phyloP scores from a whole-genome alignment of 2,888 invertebrate species.

The Trachelus troglodyta region DNA sequence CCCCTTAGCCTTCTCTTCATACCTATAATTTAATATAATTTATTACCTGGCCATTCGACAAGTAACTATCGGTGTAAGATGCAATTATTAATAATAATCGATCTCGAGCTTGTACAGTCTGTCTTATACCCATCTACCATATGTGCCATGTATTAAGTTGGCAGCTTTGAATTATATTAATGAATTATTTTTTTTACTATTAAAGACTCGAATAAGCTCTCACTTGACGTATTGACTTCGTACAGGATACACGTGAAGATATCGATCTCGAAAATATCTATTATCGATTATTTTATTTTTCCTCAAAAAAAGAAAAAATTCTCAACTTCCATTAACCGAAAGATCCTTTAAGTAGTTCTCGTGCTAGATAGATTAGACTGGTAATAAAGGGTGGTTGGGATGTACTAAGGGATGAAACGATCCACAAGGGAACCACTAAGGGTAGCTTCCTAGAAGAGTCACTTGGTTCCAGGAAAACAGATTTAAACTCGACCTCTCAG shows the following conservation, averaged over 20 bases:
- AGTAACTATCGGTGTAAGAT: conserved; percentile 56
- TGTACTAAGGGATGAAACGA: conserved; percentile 60
- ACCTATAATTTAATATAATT: conserved; percentile 65
- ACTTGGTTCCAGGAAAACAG: conserved; percentile 55
- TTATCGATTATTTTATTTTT: too few species aligned
- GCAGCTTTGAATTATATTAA: too few species aligned
- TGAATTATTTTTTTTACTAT: too few species aligned
- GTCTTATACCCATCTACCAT: conserved; percentile 23
- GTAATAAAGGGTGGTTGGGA: conserved; percentile 60
- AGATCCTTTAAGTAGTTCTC: too few species aligned
- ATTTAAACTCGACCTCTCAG: conserved; percentile 64
- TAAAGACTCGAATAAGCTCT: too few species aligned
- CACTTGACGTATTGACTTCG: too few species aligned
- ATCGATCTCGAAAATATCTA: too few species aligned
- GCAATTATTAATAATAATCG: conserved; percentile 56
- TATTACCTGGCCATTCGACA: conserved; percentile 63
- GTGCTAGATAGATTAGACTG: conserved; percentile 61
- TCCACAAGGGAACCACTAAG: conserved; percentile 65
- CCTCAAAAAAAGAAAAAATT: too few species aligned
- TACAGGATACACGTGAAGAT: too few species aligned
- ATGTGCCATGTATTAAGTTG: conserved; percentile 8
- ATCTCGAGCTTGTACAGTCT: conserved; percentile 18
- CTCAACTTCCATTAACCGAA: too few species aligned
- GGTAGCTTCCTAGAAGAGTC: conserved; percentile 57
- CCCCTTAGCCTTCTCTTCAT: too few species aligned